These are phyloP conservation scores for Lineus longissimus DNA, from an alignment of 1,140 invertebrate genomes.

Conservation along the genomic window DNA sequence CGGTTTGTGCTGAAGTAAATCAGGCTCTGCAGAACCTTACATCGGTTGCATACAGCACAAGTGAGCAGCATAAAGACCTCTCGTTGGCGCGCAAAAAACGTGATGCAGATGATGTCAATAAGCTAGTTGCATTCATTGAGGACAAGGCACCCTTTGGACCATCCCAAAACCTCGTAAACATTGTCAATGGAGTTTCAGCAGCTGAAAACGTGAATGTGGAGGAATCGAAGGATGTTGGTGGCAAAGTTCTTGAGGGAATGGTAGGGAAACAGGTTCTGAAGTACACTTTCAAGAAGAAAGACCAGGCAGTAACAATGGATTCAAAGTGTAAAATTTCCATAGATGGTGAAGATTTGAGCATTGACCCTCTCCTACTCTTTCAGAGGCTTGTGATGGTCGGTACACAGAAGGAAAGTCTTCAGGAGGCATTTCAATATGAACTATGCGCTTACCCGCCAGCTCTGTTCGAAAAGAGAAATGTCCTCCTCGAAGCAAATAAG, in stretches of 20 bases:
- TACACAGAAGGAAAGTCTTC: neutral
- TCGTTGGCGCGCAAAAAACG: constrained; percentile 11
- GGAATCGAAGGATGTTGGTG: constrained; percentile 13
- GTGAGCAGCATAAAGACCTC: constrained; percentile 26
- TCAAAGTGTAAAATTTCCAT: constrained; percentile 8
- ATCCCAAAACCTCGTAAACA: constrained; percentile 15
- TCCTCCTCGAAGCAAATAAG: constrained; percentile 11
- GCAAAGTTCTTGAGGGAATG: constrained; percentile 20
- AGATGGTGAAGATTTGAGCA: constrained; percentile 9
- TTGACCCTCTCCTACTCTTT: constrained; percentile 26
- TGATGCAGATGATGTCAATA: constrained; percentile 20
- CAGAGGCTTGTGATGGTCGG: constrained; percentile 19
- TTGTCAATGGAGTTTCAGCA: constrained; percentile 14
- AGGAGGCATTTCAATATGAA: constrained; percentile 19
- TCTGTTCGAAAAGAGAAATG: constrained; percentile 21
- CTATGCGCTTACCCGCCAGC: constrained; percentile 17
- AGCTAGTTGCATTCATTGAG: constrained; percentile 9
- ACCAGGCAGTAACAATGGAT: constrained; percentile 20
- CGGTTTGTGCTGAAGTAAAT: constrained; percentile 22
- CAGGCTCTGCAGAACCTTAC: constrained; percentile 25
- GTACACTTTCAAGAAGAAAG: constrained; percentile 18
- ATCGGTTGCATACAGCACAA: constrained; percentile 19
- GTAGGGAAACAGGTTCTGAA: constrained; percentile 15
- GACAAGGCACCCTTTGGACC: constrained; percentile 19
- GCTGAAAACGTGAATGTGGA: constrained; percentile 17